These are phyloP conservation scores for Spilogale gracilis DNA, from an alignment of 2,113 vertebrate species.

Conservation along the genomic window DNA sequence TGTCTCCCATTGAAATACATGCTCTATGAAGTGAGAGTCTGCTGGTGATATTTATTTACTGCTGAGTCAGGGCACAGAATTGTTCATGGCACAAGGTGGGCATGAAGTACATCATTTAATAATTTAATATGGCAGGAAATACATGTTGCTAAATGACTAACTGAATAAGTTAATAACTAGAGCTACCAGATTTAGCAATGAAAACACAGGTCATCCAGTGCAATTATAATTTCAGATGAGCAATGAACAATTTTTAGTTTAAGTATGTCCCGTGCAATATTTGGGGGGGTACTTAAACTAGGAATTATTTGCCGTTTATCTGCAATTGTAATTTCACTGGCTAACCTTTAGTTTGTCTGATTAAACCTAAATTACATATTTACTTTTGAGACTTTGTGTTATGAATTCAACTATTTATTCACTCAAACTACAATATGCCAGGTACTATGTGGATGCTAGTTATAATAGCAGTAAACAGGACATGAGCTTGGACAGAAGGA, in stretches of 20 bases:
- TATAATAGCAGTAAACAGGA: neutral
- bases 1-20: neutral
- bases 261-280: neutral
- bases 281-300: neutral
- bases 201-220: neutral
- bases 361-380: neutral
- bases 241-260: constrained; percentile 15
- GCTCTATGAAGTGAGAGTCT: neutral
- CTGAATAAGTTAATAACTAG: neutral
- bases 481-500: neutral
- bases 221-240: constrained; percentile 8
- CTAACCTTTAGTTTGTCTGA: neutral
- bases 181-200: neutral
- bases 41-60: neutral
- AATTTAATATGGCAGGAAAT: constrained; percentile 23
- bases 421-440: neutral
- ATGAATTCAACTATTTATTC: neutral
- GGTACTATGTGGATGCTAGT: neutral
- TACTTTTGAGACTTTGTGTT: neutral
- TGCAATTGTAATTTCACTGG: constrained; percentile 1
- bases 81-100: neutral
- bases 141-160: constrained; percentile 2
- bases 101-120: neutral
- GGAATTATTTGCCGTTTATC: neutral
- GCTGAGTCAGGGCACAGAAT: neutral